Evolutionary conservation across 2,888 invertebrate genomes (phyloP).

Genomic region (Drosophila ustulata): DNA sequence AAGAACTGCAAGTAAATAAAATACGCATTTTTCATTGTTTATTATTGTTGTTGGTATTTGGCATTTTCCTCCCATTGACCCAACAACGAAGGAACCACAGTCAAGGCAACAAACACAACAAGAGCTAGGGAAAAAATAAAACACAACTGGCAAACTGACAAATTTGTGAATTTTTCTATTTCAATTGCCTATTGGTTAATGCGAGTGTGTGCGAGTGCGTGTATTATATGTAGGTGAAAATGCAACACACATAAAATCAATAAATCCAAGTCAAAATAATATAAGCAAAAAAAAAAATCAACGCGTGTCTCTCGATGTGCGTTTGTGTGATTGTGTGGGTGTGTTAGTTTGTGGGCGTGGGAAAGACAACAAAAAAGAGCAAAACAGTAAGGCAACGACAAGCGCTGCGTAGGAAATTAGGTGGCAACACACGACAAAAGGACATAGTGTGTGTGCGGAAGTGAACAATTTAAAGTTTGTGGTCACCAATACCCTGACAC

Average conservation of each 20-base stretch:
- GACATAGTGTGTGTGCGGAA: slow-evolving; percentile 66
- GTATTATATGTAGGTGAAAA: slow-evolving; percentile 58
- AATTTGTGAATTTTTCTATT: slow-evolving; percentile 30
- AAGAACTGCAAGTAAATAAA: slow-evolving; percentile 69
- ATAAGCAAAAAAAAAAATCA: slow-evolving; percentile 63
- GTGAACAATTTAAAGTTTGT: slow-evolving; percentile 73
- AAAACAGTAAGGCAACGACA: slow-evolving; percentile 55
- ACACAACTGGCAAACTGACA: slow-evolving; percentile 7
- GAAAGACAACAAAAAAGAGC: slow-evolving; percentile 62
- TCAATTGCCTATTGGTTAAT: slow-evolving; percentile 30
- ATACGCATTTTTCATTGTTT: slow-evolving; percentile 32
- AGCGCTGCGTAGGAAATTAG: slow-evolving; percentile 38
- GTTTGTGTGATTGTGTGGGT: slow-evolving; percentile 16
- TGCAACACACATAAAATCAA: slow-evolving; percentile 78
- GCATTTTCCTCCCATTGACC: slow-evolving; percentile 20
- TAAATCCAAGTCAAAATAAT: slow-evolving; percentile 79
- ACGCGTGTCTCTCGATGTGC: slow-evolving; percentile 29
- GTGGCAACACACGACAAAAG: slow-evolving; percentile 55
- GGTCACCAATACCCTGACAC: slow-evolving; percentile 31
- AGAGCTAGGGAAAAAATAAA: neutral
- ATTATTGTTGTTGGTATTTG: slow-evolving; percentile 17
- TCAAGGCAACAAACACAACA: neutral
- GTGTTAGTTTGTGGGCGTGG: slow-evolving; percentile 49
- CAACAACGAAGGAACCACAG: neutral
- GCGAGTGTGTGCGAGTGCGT: slow-evolving; percentile 36